Conservation (phyloP, 2,888 invertebrate genomes). For the Heteromurus nitidus region DNA sequence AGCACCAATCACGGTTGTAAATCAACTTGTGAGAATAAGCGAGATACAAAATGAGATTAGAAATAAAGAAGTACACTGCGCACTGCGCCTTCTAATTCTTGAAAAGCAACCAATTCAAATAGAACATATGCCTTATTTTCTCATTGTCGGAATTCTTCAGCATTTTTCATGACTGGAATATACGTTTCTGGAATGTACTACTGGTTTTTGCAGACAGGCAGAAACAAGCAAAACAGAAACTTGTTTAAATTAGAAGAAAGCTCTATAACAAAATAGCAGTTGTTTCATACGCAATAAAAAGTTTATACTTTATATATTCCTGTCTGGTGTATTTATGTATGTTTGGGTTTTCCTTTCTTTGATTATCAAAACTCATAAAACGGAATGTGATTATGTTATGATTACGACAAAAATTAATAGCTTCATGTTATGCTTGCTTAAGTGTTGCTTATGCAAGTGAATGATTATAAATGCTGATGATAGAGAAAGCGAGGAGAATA, state of each 20-base stretch:
- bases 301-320: too few species aligned
- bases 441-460: slow-evolving; percentile 28
- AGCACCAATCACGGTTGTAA: slow-evolving; percentile 52
- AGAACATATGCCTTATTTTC: too few species aligned
- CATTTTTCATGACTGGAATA: neutral
- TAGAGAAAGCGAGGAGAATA: too few species aligned
- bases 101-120: too few species aligned
- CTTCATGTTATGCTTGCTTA: slow-evolving; percentile 34
- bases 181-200: neutral
- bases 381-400: slow-evolving; percentile 9
- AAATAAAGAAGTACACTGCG: slow-evolving; percentile 18
- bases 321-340: neutral
- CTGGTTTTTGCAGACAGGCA: neutral
- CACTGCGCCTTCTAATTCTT: too few species aligned
- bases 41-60: slow-evolving; percentile 38
- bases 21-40: slow-evolving; percentile 46
- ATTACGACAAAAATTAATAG: slow-evolving; percentile 44
- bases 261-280: too few species aligned
- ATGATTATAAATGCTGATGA: too few species aligned
- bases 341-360: neutral
- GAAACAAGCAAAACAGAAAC: neutral
- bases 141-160: neutral
- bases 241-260: slow-evolving; percentile 33
- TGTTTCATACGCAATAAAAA: slow-evolving; percentile 34
- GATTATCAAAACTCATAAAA: slow-evolving; percentile 4